Conservation (phyloP, 1,140 invertebrate genomes). For the Trichonephila inaurata region DNA sequence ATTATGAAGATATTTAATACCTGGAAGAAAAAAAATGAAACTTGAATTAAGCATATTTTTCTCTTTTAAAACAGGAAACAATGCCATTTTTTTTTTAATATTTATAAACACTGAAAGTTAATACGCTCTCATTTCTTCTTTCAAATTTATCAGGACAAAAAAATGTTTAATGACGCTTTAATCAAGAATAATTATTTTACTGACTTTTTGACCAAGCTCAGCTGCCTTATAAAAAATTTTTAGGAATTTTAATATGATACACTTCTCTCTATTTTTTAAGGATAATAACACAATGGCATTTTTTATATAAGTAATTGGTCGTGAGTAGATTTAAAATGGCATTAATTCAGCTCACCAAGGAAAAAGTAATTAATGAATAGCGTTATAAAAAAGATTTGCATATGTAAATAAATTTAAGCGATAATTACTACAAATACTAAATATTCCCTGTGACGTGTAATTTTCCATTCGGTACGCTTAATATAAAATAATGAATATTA, state of each 20-base stretch:
- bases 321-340: too few species aligned
- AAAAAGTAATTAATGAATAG: too few species aligned
- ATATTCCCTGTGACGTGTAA: too few species aligned
- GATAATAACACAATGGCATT: too few species aligned
- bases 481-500: too few species aligned
- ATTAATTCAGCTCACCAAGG: too few species aligned
- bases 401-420: too few species aligned
- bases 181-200: constrained; percentile 18
- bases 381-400: too few species aligned
- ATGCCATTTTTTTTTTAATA: background rate
- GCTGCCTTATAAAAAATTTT: background rate
- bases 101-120: background rate
- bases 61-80: background rate
- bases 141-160: background rate
- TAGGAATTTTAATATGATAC: background rate
- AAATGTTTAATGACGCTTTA: background rate
- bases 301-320: too few species aligned
- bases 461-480: too few species aligned
- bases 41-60: background rate
- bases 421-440: too few species aligned
- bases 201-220: background rate
- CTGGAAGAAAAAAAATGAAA: background rate
- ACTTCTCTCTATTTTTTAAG: background rate
- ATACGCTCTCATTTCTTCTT: background rate
- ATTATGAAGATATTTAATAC: constrained; percentile 3